These are phyloP conservation scores for Zosterops lateralis DNA, from an alignment of 2,113 vertebrate species.

Conservation along the genomic window DNA sequence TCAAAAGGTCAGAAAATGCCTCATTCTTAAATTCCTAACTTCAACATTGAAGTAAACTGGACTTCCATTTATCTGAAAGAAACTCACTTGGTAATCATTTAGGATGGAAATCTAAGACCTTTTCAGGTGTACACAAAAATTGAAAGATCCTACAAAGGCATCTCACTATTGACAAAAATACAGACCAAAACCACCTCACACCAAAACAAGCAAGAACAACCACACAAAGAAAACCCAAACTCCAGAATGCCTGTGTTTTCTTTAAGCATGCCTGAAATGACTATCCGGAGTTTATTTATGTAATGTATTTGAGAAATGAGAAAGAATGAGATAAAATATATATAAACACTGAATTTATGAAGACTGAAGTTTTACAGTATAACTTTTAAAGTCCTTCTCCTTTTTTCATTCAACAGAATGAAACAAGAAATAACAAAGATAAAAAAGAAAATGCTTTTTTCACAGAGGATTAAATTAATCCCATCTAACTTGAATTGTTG, in stretches of 20 bases:
- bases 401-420: not conserved
- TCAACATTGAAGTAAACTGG: not conserved
- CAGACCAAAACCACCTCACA: not conserved
- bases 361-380: not conserved
- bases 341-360: not conserved
- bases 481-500: not conserved
- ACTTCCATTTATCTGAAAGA: not conserved
- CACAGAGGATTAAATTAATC: not conserved
- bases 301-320: not conserved
- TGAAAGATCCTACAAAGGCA: not conserved
- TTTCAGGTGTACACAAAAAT: not conserved
- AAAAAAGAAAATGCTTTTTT: not conserved
- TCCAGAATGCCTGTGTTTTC: not conserved
- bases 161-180: not conserved
- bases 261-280: not conserved
- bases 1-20: not conserved
- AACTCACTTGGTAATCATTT: not conserved
- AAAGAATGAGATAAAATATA: not conserved
- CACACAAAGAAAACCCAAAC: rapidly evolving
- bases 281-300: not conserved
- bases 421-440: not conserved
- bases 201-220: not conserved
- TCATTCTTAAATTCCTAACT: not conserved
- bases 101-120: not conserved
- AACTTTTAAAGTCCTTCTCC: not conserved